Evolutionary conservation across 2,113 vertebrate species (phyloP).

Genomic region (Talpa occidentalis): DNA sequence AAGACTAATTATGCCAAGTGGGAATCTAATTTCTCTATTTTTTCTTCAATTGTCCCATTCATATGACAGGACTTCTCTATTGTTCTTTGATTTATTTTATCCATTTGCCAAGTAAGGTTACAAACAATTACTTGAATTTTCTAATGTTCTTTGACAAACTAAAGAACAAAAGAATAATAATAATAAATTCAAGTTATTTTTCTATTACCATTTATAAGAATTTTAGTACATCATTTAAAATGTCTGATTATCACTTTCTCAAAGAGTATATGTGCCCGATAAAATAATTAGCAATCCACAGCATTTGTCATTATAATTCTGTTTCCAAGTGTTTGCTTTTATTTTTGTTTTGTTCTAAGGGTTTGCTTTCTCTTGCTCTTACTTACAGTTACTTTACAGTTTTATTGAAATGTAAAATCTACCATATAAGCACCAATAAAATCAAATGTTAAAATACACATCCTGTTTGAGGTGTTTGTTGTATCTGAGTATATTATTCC

Average conservation of each 20-base stretch:
- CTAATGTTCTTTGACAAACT: background rate
- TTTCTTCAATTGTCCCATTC: background rate
- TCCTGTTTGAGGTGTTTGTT: constrained; percentile 57
- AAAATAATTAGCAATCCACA: constrained; percentile 1
- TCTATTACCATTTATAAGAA: constrained; percentile 38
- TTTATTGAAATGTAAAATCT: constrained; percentile 66
- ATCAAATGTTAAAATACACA: constrained; percentile 60
- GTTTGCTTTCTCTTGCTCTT: constrained; percentile 48
- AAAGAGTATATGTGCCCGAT: background rate
- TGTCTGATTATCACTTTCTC: background rate
- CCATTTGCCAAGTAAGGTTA: background rate
- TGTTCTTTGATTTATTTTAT: constrained; percentile 10
- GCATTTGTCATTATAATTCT: background rate
- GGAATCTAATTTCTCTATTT: background rate
- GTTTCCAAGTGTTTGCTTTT: constrained; percentile 15
- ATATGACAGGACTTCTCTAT: background rate
- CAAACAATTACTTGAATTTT: constrained; percentile 19
- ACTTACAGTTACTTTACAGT: constrained; percentile 52
- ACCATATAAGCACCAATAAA: constrained; percentile 45
- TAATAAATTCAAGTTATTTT: background rate
- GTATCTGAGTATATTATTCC: constrained; percentile 59
- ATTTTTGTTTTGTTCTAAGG: background rate
- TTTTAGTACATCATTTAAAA: constrained; percentile 6
- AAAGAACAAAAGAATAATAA: background rate
- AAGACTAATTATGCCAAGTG: background rate